Percentiles rank a stretch among this genome's conserved stretches.
Evolutionary conservation across 2,113 vertebrate genomes (phyloP).

Genomic region (human): DNA sequence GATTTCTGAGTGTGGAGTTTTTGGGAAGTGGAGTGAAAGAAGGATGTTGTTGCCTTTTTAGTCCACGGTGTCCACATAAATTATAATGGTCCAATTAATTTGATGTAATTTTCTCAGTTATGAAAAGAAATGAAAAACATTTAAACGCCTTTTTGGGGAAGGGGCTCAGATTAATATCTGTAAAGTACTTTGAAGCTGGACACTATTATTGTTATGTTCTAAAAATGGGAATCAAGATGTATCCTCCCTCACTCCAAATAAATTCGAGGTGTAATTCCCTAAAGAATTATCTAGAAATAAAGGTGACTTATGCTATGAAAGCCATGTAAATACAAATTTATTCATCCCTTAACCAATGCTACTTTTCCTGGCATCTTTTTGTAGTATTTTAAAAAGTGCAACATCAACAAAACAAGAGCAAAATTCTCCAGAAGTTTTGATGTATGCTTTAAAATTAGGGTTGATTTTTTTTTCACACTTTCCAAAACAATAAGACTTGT

Average conservation of each 20-base stretch:
- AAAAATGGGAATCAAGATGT: conserved; percentile 6
- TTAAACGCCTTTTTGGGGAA: background rate
- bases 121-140: background rate
- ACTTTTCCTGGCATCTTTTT: background rate
- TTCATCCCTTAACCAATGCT: background rate
- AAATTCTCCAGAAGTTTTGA: background rate
- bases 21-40: background rate
- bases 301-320: background rate
- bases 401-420: background rate
- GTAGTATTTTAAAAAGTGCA: background rate
- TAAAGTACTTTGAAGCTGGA: background rate
- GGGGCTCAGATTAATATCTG: background rate
- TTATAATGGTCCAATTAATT: background rate
- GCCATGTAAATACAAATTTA: background rate
- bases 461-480: background rate
- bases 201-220: background rate
- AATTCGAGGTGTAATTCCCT: background rate
- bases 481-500: conserved; percentile 51
- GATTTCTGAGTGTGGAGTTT: background rate
- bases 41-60: background rate
- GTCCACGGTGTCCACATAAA: background rate
- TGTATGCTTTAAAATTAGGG: background rate
- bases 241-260: background rate
- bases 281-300: background rate
- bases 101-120: background rate